Evolutionary conservation across 1,140 invertebrate genomes (phyloP).

Genomic region (Drosophila nebulosa): DNA sequence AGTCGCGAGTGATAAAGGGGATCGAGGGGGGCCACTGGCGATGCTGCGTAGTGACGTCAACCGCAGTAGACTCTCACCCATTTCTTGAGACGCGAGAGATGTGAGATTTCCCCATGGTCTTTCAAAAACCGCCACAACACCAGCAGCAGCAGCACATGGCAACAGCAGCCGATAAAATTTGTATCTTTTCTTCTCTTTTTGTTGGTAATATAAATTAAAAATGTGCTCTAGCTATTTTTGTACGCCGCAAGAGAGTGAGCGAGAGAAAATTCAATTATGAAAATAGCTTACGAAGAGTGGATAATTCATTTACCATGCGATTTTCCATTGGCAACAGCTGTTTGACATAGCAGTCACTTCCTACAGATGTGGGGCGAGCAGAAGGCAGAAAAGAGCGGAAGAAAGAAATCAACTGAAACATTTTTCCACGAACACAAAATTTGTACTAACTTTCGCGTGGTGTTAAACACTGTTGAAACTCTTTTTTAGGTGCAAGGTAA

Average conservation of each 20-base stretch:
- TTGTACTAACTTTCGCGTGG: slow-evolving; percentile 2
- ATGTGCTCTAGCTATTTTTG: slow-evolving; percentile 51
- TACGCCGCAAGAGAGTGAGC: slow-evolving; percentile 11
- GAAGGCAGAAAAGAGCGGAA: neutral
- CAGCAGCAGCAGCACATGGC: slow-evolving; percentile 31
- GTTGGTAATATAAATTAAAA: slow-evolving; percentile 51
- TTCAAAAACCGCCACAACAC: no score
- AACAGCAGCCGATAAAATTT: slow-evolving; percentile 37
- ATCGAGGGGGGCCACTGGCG: neutral
- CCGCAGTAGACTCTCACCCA: slow-evolving; percentile 9
- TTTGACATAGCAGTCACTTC: neutral
- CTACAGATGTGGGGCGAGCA: neutral
- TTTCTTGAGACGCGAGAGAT: no score
- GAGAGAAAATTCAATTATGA: slow-evolving; percentile 72
- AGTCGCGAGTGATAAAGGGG: slow-evolving; percentile 4
- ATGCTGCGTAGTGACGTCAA: slow-evolving; percentile 33
- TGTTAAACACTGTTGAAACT: slow-evolving; percentile 44
- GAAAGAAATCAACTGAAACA: slow-evolving; percentile 15
- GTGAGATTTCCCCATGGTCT: slow-evolving; percentile 1
- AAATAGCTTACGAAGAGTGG: slow-evolving; percentile 45
- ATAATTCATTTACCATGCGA: slow-evolving; percentile 48
- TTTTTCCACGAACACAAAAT: neutral
- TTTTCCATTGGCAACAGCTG: slow-evolving; percentile 31
- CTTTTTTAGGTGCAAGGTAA: slow-evolving; percentile 54
- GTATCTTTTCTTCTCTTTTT: neutral